Percentiles rank a stretch among this genome's conserved stretches.
Conservation (phyloP, 1,140 invertebrate species). For the Babylonia areolata region DNA sequence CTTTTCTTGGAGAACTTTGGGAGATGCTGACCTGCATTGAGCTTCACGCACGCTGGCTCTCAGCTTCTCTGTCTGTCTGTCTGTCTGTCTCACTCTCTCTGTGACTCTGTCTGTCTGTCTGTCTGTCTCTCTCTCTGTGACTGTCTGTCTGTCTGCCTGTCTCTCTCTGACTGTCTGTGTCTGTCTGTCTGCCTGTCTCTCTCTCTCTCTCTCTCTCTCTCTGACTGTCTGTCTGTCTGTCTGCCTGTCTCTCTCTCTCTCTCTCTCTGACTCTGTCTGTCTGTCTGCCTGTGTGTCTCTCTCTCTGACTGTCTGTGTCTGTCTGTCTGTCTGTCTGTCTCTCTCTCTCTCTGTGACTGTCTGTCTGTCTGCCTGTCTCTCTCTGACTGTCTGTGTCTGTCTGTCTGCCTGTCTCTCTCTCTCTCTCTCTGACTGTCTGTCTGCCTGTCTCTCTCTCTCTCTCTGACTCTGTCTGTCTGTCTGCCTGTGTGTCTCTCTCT, state of each 20-base stretch:
- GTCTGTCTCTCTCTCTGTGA: no score
- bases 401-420: background rate
- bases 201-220: background rate
- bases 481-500: background rate
- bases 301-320: conserved; percentile 16
- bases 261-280: background rate
- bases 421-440: background rate
- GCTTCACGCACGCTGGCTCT: no score
- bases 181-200: background rate
- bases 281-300: background rate
- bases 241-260: background rate
- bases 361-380: background rate
- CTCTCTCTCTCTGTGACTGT: background rate
- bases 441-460: background rate
- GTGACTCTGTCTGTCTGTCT: background rate
- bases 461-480: background rate
- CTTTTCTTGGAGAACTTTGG: no score
- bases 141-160: no score
- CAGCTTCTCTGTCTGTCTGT: background rate
- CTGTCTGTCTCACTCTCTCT: background rate
- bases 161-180: no score
- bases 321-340: background rate
- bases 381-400: background rate
- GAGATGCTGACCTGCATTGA: no score
- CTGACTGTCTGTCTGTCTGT: background rate